Conservation (phyloP, 1,140 invertebrate species). For the Telenomus remus region DNA sequence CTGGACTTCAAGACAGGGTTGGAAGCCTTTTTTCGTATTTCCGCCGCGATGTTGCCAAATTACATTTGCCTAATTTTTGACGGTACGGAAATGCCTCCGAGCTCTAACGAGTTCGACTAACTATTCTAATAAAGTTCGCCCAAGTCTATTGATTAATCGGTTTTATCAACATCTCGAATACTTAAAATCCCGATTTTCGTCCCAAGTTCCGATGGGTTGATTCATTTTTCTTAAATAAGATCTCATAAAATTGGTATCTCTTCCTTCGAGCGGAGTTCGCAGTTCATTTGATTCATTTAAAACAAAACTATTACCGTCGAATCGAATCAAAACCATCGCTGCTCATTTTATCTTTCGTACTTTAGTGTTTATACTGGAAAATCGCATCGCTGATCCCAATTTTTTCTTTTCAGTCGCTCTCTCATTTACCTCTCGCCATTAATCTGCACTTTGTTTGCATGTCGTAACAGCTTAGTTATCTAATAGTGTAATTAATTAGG, state of each 20-base stretch:
- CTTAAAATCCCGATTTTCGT: constrained; percentile 21
- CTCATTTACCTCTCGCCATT: too few species aligned
- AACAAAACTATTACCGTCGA: constrained; percentile 4
- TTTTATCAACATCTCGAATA: constrained; percentile 8
- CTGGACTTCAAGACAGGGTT: neutral
- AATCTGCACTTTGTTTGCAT: too few species aligned
- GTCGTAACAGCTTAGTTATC: too few species aligned
- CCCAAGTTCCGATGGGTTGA: neutral
- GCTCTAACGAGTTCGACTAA: constrained; percentile 8
- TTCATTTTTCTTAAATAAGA: constrained; percentile 16
- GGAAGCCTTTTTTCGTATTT: neutral
- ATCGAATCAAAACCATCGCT: neutral
- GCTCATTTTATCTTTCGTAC: too few species aligned
- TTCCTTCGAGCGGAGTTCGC: neutral
- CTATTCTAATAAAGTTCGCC: constrained; percentile 32
- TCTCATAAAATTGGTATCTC: constrained; percentile 1
- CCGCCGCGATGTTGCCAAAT: constrained; percentile 1
- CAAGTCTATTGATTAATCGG: constrained; percentile 30
- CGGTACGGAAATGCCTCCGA: constrained; percentile 12
- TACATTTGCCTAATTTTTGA: constrained; percentile 23
- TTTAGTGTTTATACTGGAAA: too few species aligned
- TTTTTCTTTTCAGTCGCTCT: too few species aligned
- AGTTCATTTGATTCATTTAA: constrained; percentile 5
- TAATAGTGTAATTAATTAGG: too few species aligned
- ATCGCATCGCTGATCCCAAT: too few species aligned